Evolutionary conservation across 2,797 vertebrate species (phyloP).

Genomic region (Melanotaenia nigrans): DNA sequence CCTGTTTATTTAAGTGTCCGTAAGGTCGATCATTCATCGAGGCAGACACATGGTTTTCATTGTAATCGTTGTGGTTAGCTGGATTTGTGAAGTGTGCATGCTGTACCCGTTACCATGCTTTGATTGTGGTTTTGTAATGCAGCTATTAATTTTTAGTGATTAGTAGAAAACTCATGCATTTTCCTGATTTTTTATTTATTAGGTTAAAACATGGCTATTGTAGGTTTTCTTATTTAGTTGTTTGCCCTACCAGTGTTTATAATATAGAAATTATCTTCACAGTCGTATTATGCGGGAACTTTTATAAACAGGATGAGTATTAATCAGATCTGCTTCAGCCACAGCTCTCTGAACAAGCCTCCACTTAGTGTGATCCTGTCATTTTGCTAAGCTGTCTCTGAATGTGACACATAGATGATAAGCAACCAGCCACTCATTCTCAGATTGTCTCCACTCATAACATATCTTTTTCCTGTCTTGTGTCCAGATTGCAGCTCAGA

Average conservation of each 20-base stretch:
- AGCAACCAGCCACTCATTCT: conserved; percentile 21
- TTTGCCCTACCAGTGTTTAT: not conserved
- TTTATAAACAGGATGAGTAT: not conserved
- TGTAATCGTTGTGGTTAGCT: not conserved
- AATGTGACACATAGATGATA: conserved; percentile 42
- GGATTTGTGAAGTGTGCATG: not conserved
- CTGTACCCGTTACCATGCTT: not conserved
- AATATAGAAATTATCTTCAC: not conserved
- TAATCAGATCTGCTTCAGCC: not conserved
- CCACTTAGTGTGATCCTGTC: conserved; percentile 30
- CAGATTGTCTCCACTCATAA: conserved; percentile 32
- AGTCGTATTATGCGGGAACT: not conserved
- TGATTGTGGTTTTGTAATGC: not conserved
- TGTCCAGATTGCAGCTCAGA: conserved; percentile 71
- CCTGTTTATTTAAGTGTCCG: not conserved
- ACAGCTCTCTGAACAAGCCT: conserved; percentile 13
- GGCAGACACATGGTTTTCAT: not conserved
- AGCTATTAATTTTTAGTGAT: not conserved
- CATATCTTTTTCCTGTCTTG: conserved; percentile 25
- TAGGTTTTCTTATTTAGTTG: not conserved
- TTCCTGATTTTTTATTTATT: not conserved
- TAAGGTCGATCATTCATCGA: not conserved
- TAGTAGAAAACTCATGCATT: too few relatives aligned
- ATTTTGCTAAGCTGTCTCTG: conserved; percentile 33
- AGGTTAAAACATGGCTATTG: not conserved